Conservation (phyloP, 1,140 invertebrate genomes). For the Danaus melanippus region DNA sequence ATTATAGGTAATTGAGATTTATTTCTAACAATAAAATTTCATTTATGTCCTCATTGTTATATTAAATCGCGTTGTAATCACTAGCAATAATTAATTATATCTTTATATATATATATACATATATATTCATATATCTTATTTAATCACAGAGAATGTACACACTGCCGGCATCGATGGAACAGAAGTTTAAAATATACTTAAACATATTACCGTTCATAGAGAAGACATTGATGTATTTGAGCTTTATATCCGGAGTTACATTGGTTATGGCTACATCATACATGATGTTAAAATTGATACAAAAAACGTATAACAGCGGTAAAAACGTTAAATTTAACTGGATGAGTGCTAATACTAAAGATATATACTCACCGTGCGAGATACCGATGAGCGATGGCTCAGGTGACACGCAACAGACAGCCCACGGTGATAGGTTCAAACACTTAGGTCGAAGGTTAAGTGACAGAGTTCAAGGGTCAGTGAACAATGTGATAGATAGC, state of each 20-base stretch:
- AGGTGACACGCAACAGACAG: slow-evolving; percentile 31
- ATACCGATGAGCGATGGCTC: slow-evolving; percentile 46
- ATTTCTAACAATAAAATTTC: too few relatives aligned
- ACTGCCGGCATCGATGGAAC: slow-evolving; percentile 74
- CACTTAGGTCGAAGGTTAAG: slow-evolving; percentile 47
- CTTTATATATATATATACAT: too few relatives aligned
- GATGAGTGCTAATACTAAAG: slow-evolving; percentile 16
- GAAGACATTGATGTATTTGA: slow-evolving; percentile 72
- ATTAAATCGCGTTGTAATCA: too few relatives aligned
- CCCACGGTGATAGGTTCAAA: slow-evolving; percentile 47
- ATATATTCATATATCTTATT: slow-evolving; percentile 20
- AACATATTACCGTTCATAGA: slow-evolving; percentile 78
- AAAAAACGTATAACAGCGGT: slow-evolving; percentile 39
- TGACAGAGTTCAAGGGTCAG: slow-evolving; percentile 47
- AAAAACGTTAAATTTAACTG: slow-evolving; percentile 28
- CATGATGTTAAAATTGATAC: slow-evolving; percentile 57
- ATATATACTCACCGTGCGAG: slow-evolving; percentile 58
- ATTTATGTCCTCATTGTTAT: too few relatives aligned
- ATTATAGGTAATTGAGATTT: too few relatives aligned
- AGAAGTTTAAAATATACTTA: slow-evolving; percentile 81
- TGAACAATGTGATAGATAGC: slow-evolving; percentile 40
- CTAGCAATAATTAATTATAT: too few relatives aligned
- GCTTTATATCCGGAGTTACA: slow-evolving; percentile 70
- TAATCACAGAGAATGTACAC: slow-evolving; percentile 77
- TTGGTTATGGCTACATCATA: slow-evolving; percentile 38